Evolutionary conservation across 2,888 invertebrate genomes (phyloP).

Genomic region (Cerastis leucographa): DNA sequence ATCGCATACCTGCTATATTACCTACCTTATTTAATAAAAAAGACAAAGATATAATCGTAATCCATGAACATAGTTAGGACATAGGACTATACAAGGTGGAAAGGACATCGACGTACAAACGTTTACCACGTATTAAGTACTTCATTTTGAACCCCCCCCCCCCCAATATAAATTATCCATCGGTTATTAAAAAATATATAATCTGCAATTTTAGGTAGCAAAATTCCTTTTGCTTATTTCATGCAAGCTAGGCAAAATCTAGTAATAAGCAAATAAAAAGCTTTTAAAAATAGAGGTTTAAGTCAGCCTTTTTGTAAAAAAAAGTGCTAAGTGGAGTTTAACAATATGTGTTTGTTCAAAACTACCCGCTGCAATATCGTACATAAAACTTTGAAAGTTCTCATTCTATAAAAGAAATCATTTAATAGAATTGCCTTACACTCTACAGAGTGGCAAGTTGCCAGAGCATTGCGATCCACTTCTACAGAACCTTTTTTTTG

Average conservation of each 20-base stretch:
- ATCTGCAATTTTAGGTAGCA: neutral
- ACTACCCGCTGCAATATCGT: constrained; percentile 1
- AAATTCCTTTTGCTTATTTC: neutral
- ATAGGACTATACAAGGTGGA: neutral
- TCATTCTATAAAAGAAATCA: neutral
- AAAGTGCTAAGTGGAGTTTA: neutral
- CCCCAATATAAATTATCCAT: neutral
- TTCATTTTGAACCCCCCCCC: neutral
- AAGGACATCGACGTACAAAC: neutral
- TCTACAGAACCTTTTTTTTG: constrained; percentile 4
- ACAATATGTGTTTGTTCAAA: neutral
- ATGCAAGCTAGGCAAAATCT: neutral
- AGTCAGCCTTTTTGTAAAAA: neutral
- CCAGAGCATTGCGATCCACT: constrained; percentile 3
- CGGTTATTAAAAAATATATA: neutral
- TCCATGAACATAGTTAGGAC: neutral
- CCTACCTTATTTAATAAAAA: constrained; percentile 11
- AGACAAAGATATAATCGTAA: neutral
- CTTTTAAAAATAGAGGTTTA: too few species aligned
- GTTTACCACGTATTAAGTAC: neutral
- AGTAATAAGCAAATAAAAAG: too few species aligned
- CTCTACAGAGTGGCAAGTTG: constrained; percentile 17
- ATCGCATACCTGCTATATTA: constrained; percentile 27
- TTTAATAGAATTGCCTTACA: constrained; percentile 5
- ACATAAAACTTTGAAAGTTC: constrained; percentile 10